Base-by-base conservation (phyloP, 2,888 invertebrate species). In the Yponomeuta malinellus region DNA sequence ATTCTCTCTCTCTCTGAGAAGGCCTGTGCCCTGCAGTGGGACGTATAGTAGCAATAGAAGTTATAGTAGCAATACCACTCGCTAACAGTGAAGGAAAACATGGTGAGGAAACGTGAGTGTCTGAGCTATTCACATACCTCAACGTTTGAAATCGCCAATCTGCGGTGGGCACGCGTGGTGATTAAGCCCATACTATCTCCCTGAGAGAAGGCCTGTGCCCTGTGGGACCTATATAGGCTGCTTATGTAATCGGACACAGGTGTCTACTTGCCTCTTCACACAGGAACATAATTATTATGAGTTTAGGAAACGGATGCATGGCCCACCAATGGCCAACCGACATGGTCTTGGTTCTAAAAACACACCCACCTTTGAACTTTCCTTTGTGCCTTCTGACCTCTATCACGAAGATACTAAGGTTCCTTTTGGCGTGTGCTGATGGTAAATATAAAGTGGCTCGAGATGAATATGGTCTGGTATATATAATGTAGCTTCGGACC, bases 251-350 rank as follows among this genome's bases (percentile, higher is more conserved):
- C 67, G 43, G 33, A 69, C 15, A 70, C 70, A 63, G 63, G 63
- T 63, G 70, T 63, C 63, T 37, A 37, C 70, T 63, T 37, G 63
- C 70, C 63, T 70, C 31, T 63, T 9, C n/a, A 43, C 8, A 67
- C n/a, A 23, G 9, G 33, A 63, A 31, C 68, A 68, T 70, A 83
- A 84, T 83, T 81, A 80, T 74, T 79, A 79, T 84, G 81, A 83
- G 85, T 86, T 86, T 83, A 85, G 89, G 89, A 89, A 90, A 85
- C 89, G 90, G 90, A 90, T 86, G 85, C 82, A 74, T 69, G 75
- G 76, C 74, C 76, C 78, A 74, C 87, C 88, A 89, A 87, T 87
- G 79, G 83, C 77, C 75, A 77, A 74, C 77, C 84, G 88, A 88
- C 87, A 89, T 83, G 70, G 12, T 63, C 10, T n/a, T 43, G 68